Evolutionary conservation across 2,797 vertebrate genomes (phyloP).

Genomic region (Crocidura indochinensis): DNA sequence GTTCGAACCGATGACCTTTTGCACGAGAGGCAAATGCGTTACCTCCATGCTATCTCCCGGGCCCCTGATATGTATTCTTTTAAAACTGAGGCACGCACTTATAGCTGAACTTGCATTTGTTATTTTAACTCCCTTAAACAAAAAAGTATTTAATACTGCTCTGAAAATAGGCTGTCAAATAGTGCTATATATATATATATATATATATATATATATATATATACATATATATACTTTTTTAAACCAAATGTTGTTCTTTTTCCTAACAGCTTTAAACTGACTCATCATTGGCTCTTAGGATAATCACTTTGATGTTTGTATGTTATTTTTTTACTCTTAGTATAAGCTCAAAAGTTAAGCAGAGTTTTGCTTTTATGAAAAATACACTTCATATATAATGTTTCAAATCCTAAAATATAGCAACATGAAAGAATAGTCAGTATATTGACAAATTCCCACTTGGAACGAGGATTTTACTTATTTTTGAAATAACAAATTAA

Average conservation of each 20-base stretch:
- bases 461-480: not conserved
- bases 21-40: too few relatives aligned
- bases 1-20: too few relatives aligned
- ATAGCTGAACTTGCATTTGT: not conserved
- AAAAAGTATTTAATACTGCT: not conserved
- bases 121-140: constrained; percentile 18
- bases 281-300: constrained; percentile 74
- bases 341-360: constrained; percentile 77
- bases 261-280: constrained; percentile 76
- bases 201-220: too few relatives aligned
- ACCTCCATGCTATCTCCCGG: too few relatives aligned
- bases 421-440: not conserved
- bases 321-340: constrained; percentile 69
- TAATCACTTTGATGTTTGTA: constrained; percentile 69
- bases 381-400: constrained; percentile 54
- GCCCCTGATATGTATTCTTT: not conserved
- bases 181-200: not conserved
- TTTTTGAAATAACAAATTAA: constrained; percentile 49
- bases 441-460: not conserved
- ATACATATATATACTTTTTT: constrained; percentile 75
- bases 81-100: not conserved
- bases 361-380: constrained; percentile 68
- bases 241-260: constrained; percentile 67
- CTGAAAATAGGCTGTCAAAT: not conserved
- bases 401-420: constrained; percentile 67